Percentiles rank a stretch among this genome's conserved stretches.
Evolutionary conservation across 2,888 invertebrate species (phyloP).

Genomic region (Lasioglossum calceatum): DNA sequence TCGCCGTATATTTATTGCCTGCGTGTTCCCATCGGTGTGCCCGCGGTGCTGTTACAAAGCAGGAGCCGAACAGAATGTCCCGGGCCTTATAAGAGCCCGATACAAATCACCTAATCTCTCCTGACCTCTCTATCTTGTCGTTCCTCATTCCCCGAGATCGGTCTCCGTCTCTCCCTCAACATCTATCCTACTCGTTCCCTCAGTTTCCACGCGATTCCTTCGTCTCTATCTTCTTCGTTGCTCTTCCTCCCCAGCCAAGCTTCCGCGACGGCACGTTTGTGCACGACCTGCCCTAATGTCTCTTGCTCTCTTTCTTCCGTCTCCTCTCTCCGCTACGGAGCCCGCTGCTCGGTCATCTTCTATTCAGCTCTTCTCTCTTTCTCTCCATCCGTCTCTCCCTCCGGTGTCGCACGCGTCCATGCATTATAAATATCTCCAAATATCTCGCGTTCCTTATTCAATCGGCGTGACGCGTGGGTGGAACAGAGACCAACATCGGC

Average conservation of each 20-base stretch:
- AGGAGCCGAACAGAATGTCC: constrained; percentile 27
- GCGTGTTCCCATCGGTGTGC: neutral
- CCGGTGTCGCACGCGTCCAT: constrained; percentile 65
- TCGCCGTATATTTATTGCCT: constrained; percentile 39
- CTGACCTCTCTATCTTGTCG: constrained; percentile 20
- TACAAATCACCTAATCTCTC: constrained; percentile 71
- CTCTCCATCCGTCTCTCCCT: constrained; percentile 8
- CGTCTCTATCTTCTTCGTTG: constrained; percentile 41
- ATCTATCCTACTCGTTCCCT: neutral
- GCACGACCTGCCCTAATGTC: constrained; percentile 73
- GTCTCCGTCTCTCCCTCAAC: neutral
- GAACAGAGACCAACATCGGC: constrained; percentile 9
- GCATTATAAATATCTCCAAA: constrained; percentile 77
- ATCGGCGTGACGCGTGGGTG: constrained; percentile 33
- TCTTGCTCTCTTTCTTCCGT: constrained; percentile 44
- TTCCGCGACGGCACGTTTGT: constrained; percentile 64
- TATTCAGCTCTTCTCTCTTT: constrained; percentile 27
- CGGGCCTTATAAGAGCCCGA: constrained; percentile 64
- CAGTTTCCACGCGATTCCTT: constrained; percentile 53
- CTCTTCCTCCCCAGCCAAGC: constrained; percentile 39
- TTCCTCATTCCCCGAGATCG: constrained; percentile 10
- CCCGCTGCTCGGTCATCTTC: constrained; percentile 28
- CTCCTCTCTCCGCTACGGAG: constrained; percentile 11
- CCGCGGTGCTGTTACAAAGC: neutral
- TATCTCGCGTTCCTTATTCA: constrained; percentile 73